phyloP scores from a whole-genome alignment of 2,888 invertebrate genomes.

The Lycocerus yunnanus region DNA sequence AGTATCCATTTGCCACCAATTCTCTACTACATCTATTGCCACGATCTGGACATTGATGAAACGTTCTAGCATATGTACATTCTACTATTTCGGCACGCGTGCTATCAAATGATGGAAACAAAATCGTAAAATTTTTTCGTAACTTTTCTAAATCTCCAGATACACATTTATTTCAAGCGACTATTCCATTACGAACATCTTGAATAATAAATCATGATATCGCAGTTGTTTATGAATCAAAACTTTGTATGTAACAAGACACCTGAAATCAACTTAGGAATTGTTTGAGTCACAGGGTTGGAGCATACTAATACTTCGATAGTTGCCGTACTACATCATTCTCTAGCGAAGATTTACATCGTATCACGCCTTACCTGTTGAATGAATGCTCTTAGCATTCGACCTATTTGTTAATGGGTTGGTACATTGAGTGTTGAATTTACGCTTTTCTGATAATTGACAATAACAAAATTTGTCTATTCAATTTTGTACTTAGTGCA shows the following conservation, averaged over 20 bases:
- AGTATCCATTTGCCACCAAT: slow-evolving; percentile 45
- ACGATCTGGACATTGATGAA: slow-evolving; percentile 38
- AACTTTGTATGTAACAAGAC: slow-evolving; percentile 37
- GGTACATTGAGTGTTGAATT: neutral
- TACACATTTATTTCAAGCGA: slow-evolving; percentile 43
- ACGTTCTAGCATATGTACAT: slow-evolving; percentile 38
- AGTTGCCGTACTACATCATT: slow-evolving; percentile 39
- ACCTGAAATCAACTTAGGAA: slow-evolving; percentile 45
- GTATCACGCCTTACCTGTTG: slow-evolving; percentile 44
- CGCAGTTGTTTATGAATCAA: slow-evolving; percentile 35
- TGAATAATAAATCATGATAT: slow-evolving; percentile 45
- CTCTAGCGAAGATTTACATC: slow-evolving; percentile 36
- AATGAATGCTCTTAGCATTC: slow-evolving; percentile 29
- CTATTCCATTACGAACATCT: slow-evolving; percentile 39
- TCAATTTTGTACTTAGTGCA: neutral
- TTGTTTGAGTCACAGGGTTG: slow-evolving; percentile 41
- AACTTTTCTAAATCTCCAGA: slow-evolving; percentile 37
- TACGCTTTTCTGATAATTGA: neutral
- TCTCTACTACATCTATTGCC: slow-evolving; percentile 43
- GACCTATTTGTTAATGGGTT: slow-evolving; percentile 15
- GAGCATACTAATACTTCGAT: slow-evolving; percentile 23
- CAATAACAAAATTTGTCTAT: neutral
- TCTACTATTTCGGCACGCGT: slow-evolving; percentile 35
- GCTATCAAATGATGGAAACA: slow-evolving; percentile 23
- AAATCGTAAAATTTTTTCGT: slow-evolving; percentile 17